phyloP scores from a whole-genome alignment of 2,113 vertebrate species.

The Trematomus loennbergii region DNA sequence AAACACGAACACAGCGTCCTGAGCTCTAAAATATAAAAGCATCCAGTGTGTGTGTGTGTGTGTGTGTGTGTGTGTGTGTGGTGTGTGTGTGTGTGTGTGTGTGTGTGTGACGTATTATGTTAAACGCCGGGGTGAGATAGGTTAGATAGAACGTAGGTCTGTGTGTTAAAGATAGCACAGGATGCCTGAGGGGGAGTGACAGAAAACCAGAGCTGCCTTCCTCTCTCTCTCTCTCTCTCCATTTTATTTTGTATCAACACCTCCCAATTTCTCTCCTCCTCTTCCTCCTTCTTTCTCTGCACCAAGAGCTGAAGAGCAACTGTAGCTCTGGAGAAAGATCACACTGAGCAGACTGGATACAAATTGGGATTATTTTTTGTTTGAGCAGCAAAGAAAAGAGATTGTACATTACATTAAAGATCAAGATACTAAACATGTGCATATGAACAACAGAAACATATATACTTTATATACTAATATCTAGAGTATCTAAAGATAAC shows the following conservation, averaged over 20 bases:
- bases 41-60: constrained; percentile 19
- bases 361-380: too few relatives aligned
- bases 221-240: constrained; percentile 34
- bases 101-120: constrained; percentile 34
- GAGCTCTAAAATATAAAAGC: constrained; percentile 47
- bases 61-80: too few relatives aligned
- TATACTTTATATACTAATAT: too few relatives aligned
- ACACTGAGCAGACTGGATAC: too few relatives aligned
- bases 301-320: constrained; percentile 61
- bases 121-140: constrained; percentile 66
- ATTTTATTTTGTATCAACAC: constrained; percentile 42
- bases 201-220: constrained; percentile 70
- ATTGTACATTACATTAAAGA: too few relatives aligned
- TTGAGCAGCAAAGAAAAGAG: too few relatives aligned
- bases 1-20: constrained; percentile 31
- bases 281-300: constrained; percentile 28
- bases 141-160: constrained; percentile 75
- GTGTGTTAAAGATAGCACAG: constrained; percentile 78
- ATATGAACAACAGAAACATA: too few relatives aligned
- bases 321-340: constrained; percentile 50
- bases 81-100: too few relatives aligned
- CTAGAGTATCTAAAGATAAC: too few relatives aligned
- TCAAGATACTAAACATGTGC: too few relatives aligned
- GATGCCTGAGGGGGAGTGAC: constrained; percentile 76
- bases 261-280: constrained; percentile 40